Percentiles rank a stretch among this genome's conserved stretches.
phyloP scores from a whole-genome alignment of 2,797 vertebrate genomes.

The Pseudochaenichthys georgianus region DNA sequence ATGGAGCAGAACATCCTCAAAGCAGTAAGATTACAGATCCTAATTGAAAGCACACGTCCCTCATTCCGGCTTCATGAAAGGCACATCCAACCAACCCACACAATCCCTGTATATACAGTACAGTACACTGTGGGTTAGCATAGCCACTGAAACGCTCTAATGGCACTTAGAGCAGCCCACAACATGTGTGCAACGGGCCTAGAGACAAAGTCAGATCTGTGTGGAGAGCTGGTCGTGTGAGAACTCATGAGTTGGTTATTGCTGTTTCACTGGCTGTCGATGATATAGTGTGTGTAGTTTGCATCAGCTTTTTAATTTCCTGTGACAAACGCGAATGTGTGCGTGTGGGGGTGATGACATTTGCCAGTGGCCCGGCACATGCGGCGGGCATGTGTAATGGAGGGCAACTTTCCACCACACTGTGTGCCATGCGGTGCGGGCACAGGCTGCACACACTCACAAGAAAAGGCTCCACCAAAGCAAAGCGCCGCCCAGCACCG shows the following conservation, averaged over 20 bases:
- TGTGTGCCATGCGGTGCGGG: conserved; percentile 52
- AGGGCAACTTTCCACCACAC: conserved; percentile 62
- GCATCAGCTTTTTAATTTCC: conserved; percentile 66
- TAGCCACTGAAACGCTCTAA: conserved; percentile 38
- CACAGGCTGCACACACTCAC: conserved; percentile 38
- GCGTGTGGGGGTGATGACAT: conserved; percentile 40
- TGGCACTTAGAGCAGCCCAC: conserved; percentile 27
- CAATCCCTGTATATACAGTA: conserved; percentile 17
- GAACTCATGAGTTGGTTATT: conserved; percentile 7
- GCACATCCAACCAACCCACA: conserved; percentile 23
- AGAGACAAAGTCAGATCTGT: conserved; percentile 29
- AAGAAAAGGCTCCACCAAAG: conserved; percentile 41
- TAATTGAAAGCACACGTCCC: conserved; percentile 59
- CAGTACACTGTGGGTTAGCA: conserved; percentile 34
- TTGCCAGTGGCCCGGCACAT: conserved; percentile 40
- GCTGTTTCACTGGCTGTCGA: conserved; percentile 33
- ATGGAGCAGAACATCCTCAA: conserved; percentile 17
- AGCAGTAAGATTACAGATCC: conserved; percentile 16
- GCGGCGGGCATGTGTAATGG: conserved; percentile 59
- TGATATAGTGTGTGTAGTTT: background rate
- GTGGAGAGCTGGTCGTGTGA: conserved; percentile 21
- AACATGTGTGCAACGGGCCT: conserved; percentile 29
- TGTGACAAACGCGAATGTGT: conserved; percentile 47
- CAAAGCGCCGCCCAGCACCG: conserved; percentile 24
- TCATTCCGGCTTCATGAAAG: conserved; percentile 38